Conservation (phyloP, 1,140 invertebrate species). For the Teleogryllus occipitalis region DNA sequence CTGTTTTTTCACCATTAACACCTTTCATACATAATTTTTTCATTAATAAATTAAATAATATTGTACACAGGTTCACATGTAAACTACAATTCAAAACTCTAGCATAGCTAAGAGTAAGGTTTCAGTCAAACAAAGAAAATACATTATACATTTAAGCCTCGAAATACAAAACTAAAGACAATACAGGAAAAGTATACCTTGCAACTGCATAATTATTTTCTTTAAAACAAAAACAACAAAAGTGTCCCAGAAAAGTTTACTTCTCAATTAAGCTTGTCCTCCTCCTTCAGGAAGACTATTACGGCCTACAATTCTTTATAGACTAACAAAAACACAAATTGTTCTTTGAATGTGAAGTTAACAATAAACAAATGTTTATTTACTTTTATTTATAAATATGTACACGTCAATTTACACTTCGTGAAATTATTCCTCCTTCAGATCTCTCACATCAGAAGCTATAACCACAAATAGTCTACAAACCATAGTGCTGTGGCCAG, state of each 20-base stretch:
- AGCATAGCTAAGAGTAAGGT: background rate
- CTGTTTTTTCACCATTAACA: background rate
- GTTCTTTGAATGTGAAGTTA: background rate
- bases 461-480: background rate
- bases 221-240: background rate
- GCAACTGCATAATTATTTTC: background rate
- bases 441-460: background rate
- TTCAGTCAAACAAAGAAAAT: background rate
- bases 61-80: background rate
- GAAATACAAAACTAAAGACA: background rate
- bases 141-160: background rate
- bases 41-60: background rate
- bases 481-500: conserved; percentile 20
- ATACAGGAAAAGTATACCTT: background rate
- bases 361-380: conserved; percentile 3
- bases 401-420: background rate
- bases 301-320: background rate
- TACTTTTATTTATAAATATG: background rate
- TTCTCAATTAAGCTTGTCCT: background rate
- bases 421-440: background rate
- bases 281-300: background rate
- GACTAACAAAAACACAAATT: background rate
- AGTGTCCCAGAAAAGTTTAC: background rate
- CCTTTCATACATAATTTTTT: background rate
- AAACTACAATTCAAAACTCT: background rate